phyloP scores from a whole-genome alignment of 2,113 vertebrate species.

The Syrrhaptes paradoxus region DNA sequence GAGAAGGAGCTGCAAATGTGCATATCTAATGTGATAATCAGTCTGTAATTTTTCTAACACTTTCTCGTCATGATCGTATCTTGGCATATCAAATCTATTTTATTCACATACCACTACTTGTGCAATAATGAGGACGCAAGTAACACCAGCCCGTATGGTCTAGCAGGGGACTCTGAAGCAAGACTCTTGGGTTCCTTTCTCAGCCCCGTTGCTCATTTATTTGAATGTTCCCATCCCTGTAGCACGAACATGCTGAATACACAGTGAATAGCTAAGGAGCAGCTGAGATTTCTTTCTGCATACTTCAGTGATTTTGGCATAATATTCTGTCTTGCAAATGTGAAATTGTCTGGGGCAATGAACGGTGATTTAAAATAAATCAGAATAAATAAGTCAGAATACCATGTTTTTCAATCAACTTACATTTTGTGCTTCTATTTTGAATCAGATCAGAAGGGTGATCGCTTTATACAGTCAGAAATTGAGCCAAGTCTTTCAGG shows the following conservation, averaged over 20 bases:
- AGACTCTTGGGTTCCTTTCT: background rate
- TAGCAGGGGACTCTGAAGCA: background rate
- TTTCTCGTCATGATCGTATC: background rate
- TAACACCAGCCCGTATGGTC: background rate
- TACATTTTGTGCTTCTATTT: background rate
- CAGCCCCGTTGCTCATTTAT: background rate
- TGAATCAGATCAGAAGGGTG: background rate
- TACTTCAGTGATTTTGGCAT: constrained; percentile 35
- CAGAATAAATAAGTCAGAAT: constrained; percentile 21
- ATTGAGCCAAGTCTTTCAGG: background rate
- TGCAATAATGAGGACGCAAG: background rate
- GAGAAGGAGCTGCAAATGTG: background rate
- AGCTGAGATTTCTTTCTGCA: background rate
- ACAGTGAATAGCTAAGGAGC: background rate
- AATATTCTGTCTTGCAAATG: constrained; percentile 22
- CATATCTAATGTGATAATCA: background rate
- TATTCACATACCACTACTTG: background rate
- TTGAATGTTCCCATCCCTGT: background rate
- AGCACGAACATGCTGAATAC: fast-evolving
- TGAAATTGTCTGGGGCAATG: background rate
- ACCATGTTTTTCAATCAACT: background rate
- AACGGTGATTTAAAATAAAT: constrained; percentile 9
- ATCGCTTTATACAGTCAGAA: background rate
- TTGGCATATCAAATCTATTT: background rate
- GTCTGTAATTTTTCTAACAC: background rate